Evolutionary conservation across 2,113 vertebrate genomes (phyloP).

Genomic region (Cottus gobio): DNA sequence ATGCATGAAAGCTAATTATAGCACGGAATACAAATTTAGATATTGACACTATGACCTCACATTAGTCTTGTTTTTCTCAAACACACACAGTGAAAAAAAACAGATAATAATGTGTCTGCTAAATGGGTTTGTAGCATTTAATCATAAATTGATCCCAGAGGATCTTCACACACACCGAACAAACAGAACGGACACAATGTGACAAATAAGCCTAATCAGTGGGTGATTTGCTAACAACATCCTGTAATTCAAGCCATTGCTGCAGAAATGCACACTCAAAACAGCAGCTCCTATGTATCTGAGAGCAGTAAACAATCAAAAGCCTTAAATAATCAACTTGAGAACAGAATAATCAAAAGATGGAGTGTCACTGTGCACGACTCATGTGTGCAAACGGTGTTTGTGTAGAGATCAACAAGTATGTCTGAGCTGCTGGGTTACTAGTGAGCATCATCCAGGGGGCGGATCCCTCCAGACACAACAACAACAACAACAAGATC

Average conservation of each 20-base stretch:
- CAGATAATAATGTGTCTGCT: background rate
- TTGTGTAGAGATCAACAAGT: conserved; percentile 38
- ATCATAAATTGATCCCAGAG: conserved; percentile 26
- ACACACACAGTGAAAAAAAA: background rate
- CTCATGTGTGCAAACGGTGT: conserved; percentile 1
- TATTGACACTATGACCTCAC: conserved; percentile 8
- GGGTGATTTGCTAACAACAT: background rate
- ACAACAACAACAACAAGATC: background rate
- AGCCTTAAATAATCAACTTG: background rate
- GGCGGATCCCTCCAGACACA: conserved; percentile 39
- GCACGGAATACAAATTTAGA: background rate
- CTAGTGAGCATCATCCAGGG: conserved; percentile 24
- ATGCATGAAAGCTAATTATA: background rate
- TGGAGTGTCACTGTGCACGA: background rate
- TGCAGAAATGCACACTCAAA: background rate
- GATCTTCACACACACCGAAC: background rate
- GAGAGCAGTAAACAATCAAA: background rate
- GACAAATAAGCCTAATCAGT: conserved; percentile 1
- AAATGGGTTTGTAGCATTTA: conserved; percentile 13
- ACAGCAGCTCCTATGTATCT: background rate
- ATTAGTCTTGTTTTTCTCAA: conserved; percentile 25
- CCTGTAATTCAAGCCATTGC: background rate
- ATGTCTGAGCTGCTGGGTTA: conserved; percentile 61
- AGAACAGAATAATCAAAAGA: background rate
- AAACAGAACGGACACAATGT: background rate